Evolutionary conservation across 2,797 vertebrate species (phyloP).

Genomic region (Psittacula derbiana): DNA sequence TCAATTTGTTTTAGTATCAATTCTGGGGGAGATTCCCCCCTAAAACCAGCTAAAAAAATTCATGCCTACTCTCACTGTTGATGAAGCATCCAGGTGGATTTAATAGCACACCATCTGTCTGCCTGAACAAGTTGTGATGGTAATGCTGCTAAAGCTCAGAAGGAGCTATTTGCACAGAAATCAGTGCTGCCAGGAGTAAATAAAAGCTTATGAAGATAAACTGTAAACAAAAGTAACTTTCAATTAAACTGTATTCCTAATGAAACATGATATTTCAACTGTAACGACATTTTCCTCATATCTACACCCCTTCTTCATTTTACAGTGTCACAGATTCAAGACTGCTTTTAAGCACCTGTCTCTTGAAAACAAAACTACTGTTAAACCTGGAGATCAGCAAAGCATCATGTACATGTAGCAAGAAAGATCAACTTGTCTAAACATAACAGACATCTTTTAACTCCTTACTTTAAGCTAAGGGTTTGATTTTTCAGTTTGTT

Average conservation of each 20-base stretch:
- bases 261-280: neutral
- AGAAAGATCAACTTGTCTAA: neutral
- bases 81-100: constrained; percentile 33
- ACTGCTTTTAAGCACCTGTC: neutral
- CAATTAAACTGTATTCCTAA: neutral
- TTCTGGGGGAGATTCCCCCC: neutral
- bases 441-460: neutral
- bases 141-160: neutral
- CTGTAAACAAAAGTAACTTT: neutral
- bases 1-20: neutral
- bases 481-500: neutral
- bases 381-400: neutral
- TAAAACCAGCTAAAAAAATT: neutral
- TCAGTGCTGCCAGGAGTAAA: neutral
- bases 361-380: neutral
- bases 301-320: neutral
- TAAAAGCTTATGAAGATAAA: neutral
- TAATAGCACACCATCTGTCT: constrained; percentile 34
- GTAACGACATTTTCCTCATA: neutral
- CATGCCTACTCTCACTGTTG: neutral
- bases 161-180: neutral
- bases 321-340: neutral
- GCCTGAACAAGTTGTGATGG: neutral
- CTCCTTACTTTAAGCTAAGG: neutral
- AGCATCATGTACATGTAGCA: neutral